Evolutionary conservation across 2,113 vertebrate genomes (phyloP), one percentile per base, ranked within the genome.

Genomic region (Oreotrochilus melanogaster): DNA sequence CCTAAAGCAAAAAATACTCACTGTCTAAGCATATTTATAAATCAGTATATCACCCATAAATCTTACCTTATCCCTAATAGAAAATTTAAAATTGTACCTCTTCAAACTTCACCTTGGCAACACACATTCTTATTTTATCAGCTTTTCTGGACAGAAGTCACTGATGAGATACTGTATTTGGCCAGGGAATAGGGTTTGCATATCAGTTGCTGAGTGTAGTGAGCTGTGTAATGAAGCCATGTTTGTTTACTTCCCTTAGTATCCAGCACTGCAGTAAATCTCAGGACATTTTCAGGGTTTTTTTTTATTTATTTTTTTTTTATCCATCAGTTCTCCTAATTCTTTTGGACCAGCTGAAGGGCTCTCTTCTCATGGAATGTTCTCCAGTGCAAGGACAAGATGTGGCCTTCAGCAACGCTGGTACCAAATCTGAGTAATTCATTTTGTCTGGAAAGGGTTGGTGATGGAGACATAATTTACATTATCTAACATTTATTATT

Each of bases 161-260:
- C 82, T 92, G 93, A 86, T 82, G 95, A 96, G 76, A 94, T 74
- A 35, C 88, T 74, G 86, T 57, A 67, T 78, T 75, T 94, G 96
- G 90, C 61, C 69, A 54, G 66, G 78, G 95, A 93, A 19, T 9
- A 53, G 93, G 78, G 69, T 88, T 35, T 86, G 81, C 60, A 17
- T 74, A 62, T 93, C 93, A 39, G 76, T 72, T 85, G 61, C 53
- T 67, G 80, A 86, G 82, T 23, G 94, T 92, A 96, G 78, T 72
- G 79, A 96, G 95, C 95, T 96, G 95, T 97, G 94, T 95, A 97
- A 97, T 94, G 58, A 96, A 97, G 87, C 90, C 92, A 45, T 61
- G 75, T 93, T 94, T 97, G 92, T 93, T 96, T 96, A 53, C 78
- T 96, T 92, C 65, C 54, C 92, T 93, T 92, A 88, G 79, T 84